A percentile compares a stretch with the other conserved stretches of the same genome.
Conservation (phyloP, 2,113 vertebrate genomes). For the Phaethornis superciliosus region DNA sequence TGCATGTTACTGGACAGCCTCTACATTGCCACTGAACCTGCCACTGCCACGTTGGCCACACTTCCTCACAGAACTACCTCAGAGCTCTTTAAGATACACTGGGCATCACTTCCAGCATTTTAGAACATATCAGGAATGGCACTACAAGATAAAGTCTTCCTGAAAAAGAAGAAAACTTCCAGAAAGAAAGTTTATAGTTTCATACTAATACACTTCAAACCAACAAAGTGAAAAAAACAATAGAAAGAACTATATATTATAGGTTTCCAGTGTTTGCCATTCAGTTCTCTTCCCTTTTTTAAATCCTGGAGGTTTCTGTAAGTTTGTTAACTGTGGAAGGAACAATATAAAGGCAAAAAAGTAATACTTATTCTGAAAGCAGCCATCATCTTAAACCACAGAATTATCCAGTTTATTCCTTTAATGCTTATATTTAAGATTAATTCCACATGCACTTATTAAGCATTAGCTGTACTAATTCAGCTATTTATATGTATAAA, state of each 20-base stretch:
- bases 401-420: not conserved
- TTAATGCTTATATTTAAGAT: not conserved
- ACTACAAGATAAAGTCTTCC: not conserved
- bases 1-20: not conserved
- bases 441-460: not conserved
- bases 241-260: not conserved
- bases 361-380: not conserved
- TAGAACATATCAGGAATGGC: not conserved
- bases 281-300: not conserved
- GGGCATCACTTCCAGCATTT: not conserved
- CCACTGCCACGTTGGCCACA: accelerated
- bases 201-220: not conserved
- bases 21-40: not conserved
- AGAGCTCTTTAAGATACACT: not conserved
- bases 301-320: not conserved
- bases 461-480: conserved; percentile 7
- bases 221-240: not conserved
- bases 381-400: not conserved
- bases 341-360: not conserved
- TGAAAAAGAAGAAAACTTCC: not conserved
- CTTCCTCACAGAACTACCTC: not conserved
- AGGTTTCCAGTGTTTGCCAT: not conserved
- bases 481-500: not conserved
- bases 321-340: not conserved
- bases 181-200: not conserved